Evolutionary conservation across 1,140 invertebrate species (phyloP).

Genomic region (Archivesica marissinica): DNA sequence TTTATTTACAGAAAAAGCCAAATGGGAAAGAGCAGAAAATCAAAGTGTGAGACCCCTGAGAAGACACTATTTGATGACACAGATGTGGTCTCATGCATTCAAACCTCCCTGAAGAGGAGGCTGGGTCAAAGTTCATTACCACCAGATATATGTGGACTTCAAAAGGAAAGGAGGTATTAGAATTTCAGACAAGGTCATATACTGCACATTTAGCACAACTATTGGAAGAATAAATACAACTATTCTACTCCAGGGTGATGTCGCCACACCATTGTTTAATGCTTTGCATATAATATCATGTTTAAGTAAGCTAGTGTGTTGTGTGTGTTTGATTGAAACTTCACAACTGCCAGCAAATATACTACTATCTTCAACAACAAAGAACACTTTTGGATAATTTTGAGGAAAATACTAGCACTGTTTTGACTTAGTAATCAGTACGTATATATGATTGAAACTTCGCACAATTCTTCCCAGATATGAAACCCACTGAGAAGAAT

Average conservation of each 20-base stretch:
- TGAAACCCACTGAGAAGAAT: too few relatives aligned
- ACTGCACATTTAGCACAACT: not conserved
- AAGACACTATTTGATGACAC: not conserved
- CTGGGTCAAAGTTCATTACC: conserved; percentile 14
- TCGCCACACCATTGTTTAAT: not conserved
- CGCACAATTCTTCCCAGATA: too few relatives aligned
- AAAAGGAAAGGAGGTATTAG: conserved; percentile 58
- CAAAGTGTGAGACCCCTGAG: not conserved
- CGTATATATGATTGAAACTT: too few relatives aligned
- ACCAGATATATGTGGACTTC: conserved; percentile 46
- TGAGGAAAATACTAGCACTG: not conserved
- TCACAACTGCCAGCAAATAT: not conserved
- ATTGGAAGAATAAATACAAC: too few relatives aligned
- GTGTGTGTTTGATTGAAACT: not conserved
- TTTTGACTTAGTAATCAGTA: too few relatives aligned
- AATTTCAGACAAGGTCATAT: not conserved
- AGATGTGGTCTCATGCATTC: not conserved
- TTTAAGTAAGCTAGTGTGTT: not conserved
- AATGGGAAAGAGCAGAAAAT: conserved; percentile 31
- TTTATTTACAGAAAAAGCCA: not conserved
- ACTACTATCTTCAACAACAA: not conserved
- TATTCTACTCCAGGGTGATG: not conserved
- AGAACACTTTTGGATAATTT: not conserved
- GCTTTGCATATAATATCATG: not conserved
- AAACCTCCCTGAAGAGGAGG: conserved; percentile 24